Evolutionary conservation across 2,113 vertebrate genomes (phyloP).

Genomic region (Chaetodon auriga): DNA sequence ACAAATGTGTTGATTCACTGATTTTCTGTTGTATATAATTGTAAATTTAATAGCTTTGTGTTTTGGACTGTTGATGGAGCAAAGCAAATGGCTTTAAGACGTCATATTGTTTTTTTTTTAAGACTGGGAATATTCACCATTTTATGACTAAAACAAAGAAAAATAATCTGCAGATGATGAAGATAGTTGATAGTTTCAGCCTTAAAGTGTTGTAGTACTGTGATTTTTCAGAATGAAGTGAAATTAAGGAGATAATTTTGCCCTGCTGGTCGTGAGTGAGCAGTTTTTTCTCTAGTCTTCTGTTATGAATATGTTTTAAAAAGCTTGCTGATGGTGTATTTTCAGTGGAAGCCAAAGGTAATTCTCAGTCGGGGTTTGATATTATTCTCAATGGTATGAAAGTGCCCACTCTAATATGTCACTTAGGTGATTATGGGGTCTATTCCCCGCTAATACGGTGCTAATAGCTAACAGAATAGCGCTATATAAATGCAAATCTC

Average conservation of each 20-base stretch:
- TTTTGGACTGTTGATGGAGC: background rate
- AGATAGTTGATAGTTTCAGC: background rate
- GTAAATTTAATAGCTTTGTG: background rate
- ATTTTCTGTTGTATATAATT: background rate
- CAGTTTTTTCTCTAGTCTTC: background rate
- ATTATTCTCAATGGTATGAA: slow-evolving; percentile 51
- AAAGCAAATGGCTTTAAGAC: background rate
- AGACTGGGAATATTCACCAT: slow-evolving; percentile 3
- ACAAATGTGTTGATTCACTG: background rate
- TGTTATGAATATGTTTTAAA: background rate
- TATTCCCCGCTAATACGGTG: slow-evolving; percentile 40
- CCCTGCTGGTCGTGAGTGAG: background rate
- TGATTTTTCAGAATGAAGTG: background rate
- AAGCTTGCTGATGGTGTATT: slow-evolving; percentile 36
- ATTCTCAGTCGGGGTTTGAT: slow-evolving; percentile 44
- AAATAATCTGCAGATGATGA: background rate
- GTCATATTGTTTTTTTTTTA: background rate
- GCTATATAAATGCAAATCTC: slow-evolving; percentile 74
- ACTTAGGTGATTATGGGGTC: slow-evolving; percentile 56
- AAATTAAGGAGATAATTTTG: background rate
- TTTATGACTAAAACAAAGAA: background rate
- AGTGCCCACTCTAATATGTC: slow-evolving; percentile 54
- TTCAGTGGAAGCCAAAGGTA: slow-evolving; percentile 38
- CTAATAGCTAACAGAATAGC: slow-evolving; percentile 68
- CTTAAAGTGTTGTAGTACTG: background rate